Base-by-base conservation (phyloP, 2,797 vertebrate genomes). In the Rousettus madagascariensis region DNA sequence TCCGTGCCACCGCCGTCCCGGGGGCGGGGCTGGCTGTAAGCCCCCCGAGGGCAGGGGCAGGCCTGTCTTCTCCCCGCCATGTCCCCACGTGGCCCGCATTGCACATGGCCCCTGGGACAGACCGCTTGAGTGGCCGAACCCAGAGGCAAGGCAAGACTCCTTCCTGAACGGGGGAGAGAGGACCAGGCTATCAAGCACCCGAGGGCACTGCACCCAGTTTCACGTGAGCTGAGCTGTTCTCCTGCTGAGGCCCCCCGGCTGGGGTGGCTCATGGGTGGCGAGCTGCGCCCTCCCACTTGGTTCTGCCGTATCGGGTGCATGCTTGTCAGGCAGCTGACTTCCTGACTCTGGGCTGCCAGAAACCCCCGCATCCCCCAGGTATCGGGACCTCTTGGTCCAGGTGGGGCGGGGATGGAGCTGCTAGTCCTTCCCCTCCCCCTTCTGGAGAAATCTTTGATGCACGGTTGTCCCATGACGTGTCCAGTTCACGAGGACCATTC, bases 381-480 rank as follows among this genome's bases (percentile, higher is more conserved):
- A 0, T 46, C 79, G 17, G 38, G 61, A 22, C 33, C 28, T 33
- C 26, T 65, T n/a, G 66, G 51, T 19, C 26, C 30, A 46, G 72
- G 28, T 22, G 24, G 11, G 59, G 16, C 41, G 46, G 24, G 75
- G 33, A 3, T 38, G 33, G 12, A 7, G 46, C 66, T 55, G 30
- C 77, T 28, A 0, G 4, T 36, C 19, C 33, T 17, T 28, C 19
- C 9, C 22, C 36, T n/a, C 4, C 71, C 69, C 20, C 71, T 30
- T 43, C 80, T 74, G 5, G 38, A 38, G 38, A 38, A 4, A 3
- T 71, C 74, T 46, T 38, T 53, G 46, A 22, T 22, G n/a, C 20
- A 9, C 9, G 0, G 38, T 61, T 15, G 20, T 41, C 7, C 16
- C 15, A 2, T 2, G 22, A 36, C 69, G 33, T 0, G 2, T 80